Evolutionary conservation across 1,140 invertebrate genomes (phyloP).

Genomic region (Tetranychus cinnabarinus): DNA sequence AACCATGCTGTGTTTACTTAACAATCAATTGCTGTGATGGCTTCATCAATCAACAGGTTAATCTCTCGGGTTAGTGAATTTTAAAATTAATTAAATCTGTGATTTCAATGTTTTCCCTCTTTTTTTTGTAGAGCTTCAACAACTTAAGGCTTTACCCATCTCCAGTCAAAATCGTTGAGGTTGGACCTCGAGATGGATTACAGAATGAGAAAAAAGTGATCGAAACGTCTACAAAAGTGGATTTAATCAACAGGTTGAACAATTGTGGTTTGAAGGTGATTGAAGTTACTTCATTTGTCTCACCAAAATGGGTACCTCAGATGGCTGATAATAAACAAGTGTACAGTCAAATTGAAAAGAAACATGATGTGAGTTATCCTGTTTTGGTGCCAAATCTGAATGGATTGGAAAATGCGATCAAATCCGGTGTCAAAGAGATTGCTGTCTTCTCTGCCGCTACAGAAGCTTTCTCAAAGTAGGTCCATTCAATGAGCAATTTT

Average conservation of each 20-base stretch:
- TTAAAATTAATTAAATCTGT: no score
- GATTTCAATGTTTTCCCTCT: no score
- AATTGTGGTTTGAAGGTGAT: conserved; percentile 61
- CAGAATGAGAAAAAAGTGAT: conserved; percentile 79
- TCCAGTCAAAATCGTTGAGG: conserved; percentile 67
- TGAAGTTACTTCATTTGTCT: conserved; percentile 91
- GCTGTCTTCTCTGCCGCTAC: conserved; percentile 85
- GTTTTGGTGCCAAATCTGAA: conserved; percentile 86
- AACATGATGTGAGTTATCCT: conserved; percentile 49
- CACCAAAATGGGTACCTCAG: conserved; percentile 85
- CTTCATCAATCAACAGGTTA: no score
- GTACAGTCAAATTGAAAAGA: conserved; percentile 32
- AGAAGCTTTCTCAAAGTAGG: conserved; percentile 35
- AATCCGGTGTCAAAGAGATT: conserved; percentile 54
- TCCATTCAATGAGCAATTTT: not conserved
- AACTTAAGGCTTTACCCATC: conserved; percentile 8
- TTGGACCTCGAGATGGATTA: conserved; percentile 85
- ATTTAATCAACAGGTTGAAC: conserved; percentile 66
- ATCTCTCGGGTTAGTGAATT: no score
- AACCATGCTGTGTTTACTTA: no score
- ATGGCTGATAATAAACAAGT: conserved; percentile 73
- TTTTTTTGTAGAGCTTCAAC: no score
- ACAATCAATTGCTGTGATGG: no score
- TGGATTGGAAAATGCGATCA: conserved; percentile 26
- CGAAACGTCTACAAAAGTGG: conserved; percentile 57